A percentile compares a stretch with the other conserved stretches of the same genome.
Evolutionary conservation across 2,797 vertebrate genomes (phyloP).

Genomic region (Triplophysa bombifrons): DNA sequence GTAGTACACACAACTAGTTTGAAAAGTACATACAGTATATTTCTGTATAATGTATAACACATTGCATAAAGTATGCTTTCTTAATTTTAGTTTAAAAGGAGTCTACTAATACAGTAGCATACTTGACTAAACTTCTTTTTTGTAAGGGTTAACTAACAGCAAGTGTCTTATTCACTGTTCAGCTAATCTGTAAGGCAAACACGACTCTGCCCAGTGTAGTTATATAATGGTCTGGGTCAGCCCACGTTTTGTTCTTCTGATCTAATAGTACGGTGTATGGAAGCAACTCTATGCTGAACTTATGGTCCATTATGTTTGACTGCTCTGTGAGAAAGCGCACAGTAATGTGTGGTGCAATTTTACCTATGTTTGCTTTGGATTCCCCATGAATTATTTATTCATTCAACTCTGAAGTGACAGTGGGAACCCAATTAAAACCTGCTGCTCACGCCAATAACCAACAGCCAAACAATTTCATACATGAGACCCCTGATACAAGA

Average conservation of each 20-base stretch:
- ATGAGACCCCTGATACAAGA: background rate
- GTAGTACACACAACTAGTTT: too few relatives aligned
- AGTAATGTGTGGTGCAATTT: background rate
- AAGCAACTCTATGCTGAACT: background rate
- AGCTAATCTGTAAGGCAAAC: background rate
- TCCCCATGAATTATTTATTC: background rate
- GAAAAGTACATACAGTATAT: too few relatives aligned
- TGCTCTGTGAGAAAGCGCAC: background rate
- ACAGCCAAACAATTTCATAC: slow-evolving; percentile 4
- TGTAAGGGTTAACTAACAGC: too few relatives aligned
- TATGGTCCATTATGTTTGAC: background rate
- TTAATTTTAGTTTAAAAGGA: too few relatives aligned
- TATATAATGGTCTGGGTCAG: background rate
- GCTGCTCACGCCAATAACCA: slow-evolving; percentile 11
- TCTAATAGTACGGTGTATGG: background rate
- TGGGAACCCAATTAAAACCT: slow-evolving; percentile 8
- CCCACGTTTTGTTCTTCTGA: background rate
- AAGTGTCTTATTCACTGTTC: background rate
- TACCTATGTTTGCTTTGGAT: background rate
- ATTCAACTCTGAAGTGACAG: slow-evolving; percentile 9
- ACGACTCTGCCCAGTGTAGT: background rate
- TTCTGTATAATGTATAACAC: too few relatives aligned
- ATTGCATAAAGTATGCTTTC: too few relatives aligned
- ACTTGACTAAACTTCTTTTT: too few relatives aligned
- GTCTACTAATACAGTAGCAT: too few relatives aligned